Base-by-base conservation (phyloP, 2,888 invertebrate genomes). In the Stramonita haemastoma region DNA sequence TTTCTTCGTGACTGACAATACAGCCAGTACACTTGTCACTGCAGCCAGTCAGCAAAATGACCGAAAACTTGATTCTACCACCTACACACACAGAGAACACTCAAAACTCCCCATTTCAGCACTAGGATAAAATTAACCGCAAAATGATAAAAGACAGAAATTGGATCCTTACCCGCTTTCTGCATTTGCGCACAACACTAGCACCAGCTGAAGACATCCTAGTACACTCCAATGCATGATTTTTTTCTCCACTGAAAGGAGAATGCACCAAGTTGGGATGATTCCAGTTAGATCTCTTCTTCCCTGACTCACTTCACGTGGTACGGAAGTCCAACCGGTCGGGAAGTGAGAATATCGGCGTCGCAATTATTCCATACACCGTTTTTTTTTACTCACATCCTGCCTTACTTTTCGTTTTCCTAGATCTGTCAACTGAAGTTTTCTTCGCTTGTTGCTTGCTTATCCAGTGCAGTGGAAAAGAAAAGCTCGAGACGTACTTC, bases 281-380 rank as follows among this genome's bases (percentile, higher is more conserved):
- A 1, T 8, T 22, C 73, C 1, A 73, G 73, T n/a, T n/a, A 26
- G n/a, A 73, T 5, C 46, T 46, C 46, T 46, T 46, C 8, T 46
- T n/a, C n/a, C 26, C 73, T 73, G n/a, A 73, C 73, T 73, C 22
- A n/a, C n/a, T n/a, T 73, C 73, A 73, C 73, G 73, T 73, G 73
- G 73, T 26, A n/a, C n/a, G 73, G 73, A 73, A 73, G n/a, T n/a
- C 26, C 73, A 26, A 73, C 60, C 60, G 60, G 60, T 60, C 60
- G 60, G 60, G 60, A 60, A 60, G 60, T 60, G 6, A 15, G 22
- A 60, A 60, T 32, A 32, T 26, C 32, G 32, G 77, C 15, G 77
- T 79, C 34, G 77, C 26, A 79, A 32, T 26, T 26, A 11, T 11
- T 6, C 2, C 4, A 34, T 26, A 15, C 4, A 46, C 46, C 2